Conservation (phyloP, 1,140 invertebrate genomes). For the Drosophila santomea region DNA sequence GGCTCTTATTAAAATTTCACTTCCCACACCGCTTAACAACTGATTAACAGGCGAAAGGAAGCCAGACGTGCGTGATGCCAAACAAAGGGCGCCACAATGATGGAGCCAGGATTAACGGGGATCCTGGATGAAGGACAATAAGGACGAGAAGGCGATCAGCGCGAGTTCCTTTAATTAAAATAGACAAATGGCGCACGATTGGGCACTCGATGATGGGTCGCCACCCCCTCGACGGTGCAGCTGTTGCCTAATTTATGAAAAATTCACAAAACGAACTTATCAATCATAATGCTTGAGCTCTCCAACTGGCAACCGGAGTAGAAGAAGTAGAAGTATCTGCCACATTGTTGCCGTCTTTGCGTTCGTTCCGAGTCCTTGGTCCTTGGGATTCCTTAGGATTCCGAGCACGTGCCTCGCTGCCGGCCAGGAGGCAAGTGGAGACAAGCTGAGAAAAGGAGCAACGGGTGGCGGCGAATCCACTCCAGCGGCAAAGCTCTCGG, state of each 20-base stretch:
- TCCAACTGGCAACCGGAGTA: conserved; percentile 10
- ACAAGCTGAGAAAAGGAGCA: conserved; percentile 7
- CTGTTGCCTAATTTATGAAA: conserved; percentile 80
- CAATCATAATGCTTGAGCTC: conserved; percentile 74
- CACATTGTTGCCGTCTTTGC: conserved; percentile 52
- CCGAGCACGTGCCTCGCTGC: conserved; percentile 68
- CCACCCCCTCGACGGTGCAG: conserved; percentile 31
- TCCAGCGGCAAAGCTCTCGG: conserved; percentile 36
- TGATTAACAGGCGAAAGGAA: conserved; percentile 64
- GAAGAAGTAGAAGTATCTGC: conserved; percentile 22
- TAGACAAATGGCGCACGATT: conserved; percentile 82
- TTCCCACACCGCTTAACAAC: conserved; percentile 29
- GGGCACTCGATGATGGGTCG: conserved; percentile 65
- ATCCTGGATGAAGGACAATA: conserved; percentile 8
- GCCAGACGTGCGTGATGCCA: conserved; percentile 63
- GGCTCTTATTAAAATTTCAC: conserved; percentile 75
- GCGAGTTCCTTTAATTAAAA: conserved; percentile 75
- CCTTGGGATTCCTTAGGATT: conserved; percentile 46
- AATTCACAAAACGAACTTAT: conserved; percentile 83
- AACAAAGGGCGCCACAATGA: conserved; percentile 41
- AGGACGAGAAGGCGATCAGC: conserved; percentile 29
- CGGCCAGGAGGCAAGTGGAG: conserved; percentile 39
- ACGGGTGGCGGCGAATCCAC: conserved; percentile 5
- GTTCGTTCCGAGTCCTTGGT: no score
- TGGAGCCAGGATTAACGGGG: conserved; percentile 9